Base-by-base conservation (phyloP, 1,140 invertebrate genomes). In the Charaxes varanes region DNA sequence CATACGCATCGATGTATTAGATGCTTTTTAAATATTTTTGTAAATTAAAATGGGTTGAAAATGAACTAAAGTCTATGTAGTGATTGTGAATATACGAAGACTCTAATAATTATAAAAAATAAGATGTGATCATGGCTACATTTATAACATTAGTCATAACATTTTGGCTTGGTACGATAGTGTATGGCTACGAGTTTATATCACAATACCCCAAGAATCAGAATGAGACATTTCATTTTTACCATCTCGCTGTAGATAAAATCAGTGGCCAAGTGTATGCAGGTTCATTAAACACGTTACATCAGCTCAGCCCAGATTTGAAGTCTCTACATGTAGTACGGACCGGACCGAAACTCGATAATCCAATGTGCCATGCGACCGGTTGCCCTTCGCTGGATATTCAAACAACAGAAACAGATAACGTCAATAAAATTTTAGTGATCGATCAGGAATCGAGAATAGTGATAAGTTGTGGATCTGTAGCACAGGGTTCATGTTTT, bases 351-450 rank as follows among this genome's bases (percentile, higher is more conserved):
- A 88, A 90, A 67, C 86, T 90, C 47, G 95, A 97, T 84, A 96
- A 93, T 83, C 91, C 93, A 2, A 89, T 91, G 52, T 97, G 95
- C 79, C 93, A 95, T 82, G 92, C 94, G 1, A 91, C 88, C 37
- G 94, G 94, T 18, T 97, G 94, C 69, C 65, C 84, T 18, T 86
- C 86, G 2, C 84, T 87, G 6, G 88, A 92, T 41, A 89, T 90
- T 48, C 87, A 88, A 44, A 90, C 89, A 17, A 79, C 87, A 1
- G 70, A 89, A 26, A 93, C 90, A 27, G 91, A 96, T 67, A 97
- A 95, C 79, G 90, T 94, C 33, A 98, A 97, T 78, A 98, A 98
- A 84, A 90, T 97, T 38, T 85, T 99, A 40, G 88, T 98, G 4
- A 90, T 97, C 12, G 95, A 97, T 77, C 88, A 92, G 43, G 90